These are phyloP conservation scores for Zosterops borbonicus DNA, from an alignment of 2,113 vertebrate species.

Conservation along the genomic window DNA sequence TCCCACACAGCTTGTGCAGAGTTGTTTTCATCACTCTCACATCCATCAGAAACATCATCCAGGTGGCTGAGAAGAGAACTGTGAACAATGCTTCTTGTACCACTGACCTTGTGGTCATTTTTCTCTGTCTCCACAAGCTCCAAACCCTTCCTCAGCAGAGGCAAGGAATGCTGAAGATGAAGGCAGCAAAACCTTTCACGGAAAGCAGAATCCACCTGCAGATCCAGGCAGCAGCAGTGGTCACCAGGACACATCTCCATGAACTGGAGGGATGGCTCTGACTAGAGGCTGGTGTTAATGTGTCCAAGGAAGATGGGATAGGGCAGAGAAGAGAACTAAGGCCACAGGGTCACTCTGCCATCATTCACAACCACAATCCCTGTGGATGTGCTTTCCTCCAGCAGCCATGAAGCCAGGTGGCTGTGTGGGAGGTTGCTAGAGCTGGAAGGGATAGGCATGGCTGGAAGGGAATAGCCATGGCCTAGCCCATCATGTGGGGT, in stretches of 20 bases:
- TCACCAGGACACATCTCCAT: neutral
- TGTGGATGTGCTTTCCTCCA: neutral
- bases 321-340: neutral
- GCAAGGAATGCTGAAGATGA: rapidly evolving
- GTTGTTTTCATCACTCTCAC: neutral
- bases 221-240: neutral
- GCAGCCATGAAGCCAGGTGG: rapidly evolving
- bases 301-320: neutral
- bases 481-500: neutral
- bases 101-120: neutral
- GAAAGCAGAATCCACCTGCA: neutral
- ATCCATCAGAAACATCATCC: neutral
- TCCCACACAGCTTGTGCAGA: neutral
- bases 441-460: neutral
- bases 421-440: neutral
- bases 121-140: neutral
- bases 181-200: neutral
- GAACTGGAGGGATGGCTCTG: neutral
- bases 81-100: neutral
- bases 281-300: neutral
- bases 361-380: neutral
- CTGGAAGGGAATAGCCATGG: neutral
- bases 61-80: neutral
- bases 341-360: neutral
- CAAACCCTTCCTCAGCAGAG: neutral